These are phyloP conservation scores for Mallotus villosus DNA, from an alignment of 2,797 vertebrate genomes.

Conservation along the genomic window DNA sequence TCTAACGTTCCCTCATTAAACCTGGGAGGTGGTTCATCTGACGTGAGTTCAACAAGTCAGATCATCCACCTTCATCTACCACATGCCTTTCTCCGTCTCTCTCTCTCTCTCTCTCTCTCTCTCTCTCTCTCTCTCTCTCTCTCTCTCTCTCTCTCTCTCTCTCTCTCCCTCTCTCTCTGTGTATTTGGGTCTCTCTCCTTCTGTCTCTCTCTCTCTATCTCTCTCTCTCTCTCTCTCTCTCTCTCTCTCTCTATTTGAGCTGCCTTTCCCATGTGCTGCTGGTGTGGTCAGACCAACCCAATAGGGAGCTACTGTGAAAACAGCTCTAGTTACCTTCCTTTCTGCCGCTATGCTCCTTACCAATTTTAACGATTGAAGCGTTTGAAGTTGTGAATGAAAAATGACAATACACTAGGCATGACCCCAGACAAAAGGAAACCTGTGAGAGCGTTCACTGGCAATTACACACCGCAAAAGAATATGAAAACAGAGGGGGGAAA, in stretches of 20 bases:
- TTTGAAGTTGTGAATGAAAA: constrained; percentile 78
- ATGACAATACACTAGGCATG: constrained; percentile 61
- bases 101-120: constrained; percentile 38
- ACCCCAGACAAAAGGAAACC: constrained; percentile 50
- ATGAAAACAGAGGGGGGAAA: constrained; percentile 47
- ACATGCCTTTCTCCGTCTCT: constrained; percentile 5
- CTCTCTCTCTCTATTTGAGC: constrained; percentile 37
- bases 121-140: constrained; percentile 33
- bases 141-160: constrained; percentile 31
- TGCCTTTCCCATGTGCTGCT: constrained; percentile 60
- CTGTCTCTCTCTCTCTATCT: constrained; percentile 18
- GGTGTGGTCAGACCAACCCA: constrained; percentile 60
- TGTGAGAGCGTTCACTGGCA: constrained; percentile 54
- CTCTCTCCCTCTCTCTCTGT: constrained; percentile 45
- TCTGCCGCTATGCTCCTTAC: constrained; percentile 63
- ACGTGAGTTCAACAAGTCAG: constrained; percentile 22
- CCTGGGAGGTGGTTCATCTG: constrained; percentile 18
- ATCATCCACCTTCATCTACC: constrained; percentile 26
- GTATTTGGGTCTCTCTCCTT: too few species aligned
- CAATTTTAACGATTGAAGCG: constrained; percentile 60
- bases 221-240: constrained; percentile 38
- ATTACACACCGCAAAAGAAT: constrained; percentile 64
- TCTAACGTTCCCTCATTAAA: constrained; percentile 15
- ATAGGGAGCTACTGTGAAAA: constrained; percentile 69
- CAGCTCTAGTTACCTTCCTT: constrained; percentile 71